A percentile compares a stretch with the other conserved stretches of the same genome.
Conservation (phyloP, 1,140 invertebrate species). For the Chironomus tepperi region DNA sequence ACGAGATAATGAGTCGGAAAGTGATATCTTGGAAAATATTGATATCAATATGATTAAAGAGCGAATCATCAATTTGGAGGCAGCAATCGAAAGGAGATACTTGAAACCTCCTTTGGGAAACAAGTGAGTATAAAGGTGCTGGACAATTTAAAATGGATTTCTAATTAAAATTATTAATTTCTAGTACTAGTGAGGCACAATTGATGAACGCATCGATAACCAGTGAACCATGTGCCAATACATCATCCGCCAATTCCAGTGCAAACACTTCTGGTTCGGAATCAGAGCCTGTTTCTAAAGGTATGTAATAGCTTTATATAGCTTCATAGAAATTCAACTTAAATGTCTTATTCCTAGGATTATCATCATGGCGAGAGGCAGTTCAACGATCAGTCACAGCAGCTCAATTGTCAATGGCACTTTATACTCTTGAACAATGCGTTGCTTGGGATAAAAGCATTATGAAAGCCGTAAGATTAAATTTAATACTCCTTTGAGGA, state of each 20-base stretch:
- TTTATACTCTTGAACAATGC: slow-evolving; percentile 80
- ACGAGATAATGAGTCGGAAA: slow-evolving; percentile 47
- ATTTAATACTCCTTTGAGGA: neutral
- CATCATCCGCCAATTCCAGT: neutral
- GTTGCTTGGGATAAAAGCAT: slow-evolving; percentile 98
- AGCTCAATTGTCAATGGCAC: slow-evolving; percentile 81
- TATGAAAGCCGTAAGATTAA: slow-evolving; percentile 88
- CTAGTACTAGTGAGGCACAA: slow-evolving; percentile 37
- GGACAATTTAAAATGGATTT: neutral
- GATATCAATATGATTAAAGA: slow-evolving; percentile 57
- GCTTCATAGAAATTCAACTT: neutral
- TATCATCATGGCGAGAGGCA: slow-evolving; percentile 82
- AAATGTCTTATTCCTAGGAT: slow-evolving; percentile 39
- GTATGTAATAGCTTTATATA: slow-evolving; percentile 1
- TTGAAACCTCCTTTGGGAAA: slow-evolving; percentile 84
- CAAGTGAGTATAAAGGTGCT: slow-evolving; percentile 42
- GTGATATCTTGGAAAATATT: slow-evolving; percentile 42
- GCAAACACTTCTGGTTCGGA: slow-evolving; percentile 21
- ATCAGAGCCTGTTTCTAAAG: slow-evolving; percentile 24
- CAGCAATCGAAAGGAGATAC: slow-evolving; percentile 85
- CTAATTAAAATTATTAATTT: neutral
- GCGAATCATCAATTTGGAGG: slow-evolving; percentile 73
- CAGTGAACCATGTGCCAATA: neutral
- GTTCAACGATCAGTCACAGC: slow-evolving; percentile 72
- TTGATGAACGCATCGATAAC: slow-evolving; percentile 34